Evolutionary conservation across 2,113 vertebrate species (phyloP), one percentile per base, ranked within the genome.

Genomic region (Brienomyrus brachyistius): DNA sequence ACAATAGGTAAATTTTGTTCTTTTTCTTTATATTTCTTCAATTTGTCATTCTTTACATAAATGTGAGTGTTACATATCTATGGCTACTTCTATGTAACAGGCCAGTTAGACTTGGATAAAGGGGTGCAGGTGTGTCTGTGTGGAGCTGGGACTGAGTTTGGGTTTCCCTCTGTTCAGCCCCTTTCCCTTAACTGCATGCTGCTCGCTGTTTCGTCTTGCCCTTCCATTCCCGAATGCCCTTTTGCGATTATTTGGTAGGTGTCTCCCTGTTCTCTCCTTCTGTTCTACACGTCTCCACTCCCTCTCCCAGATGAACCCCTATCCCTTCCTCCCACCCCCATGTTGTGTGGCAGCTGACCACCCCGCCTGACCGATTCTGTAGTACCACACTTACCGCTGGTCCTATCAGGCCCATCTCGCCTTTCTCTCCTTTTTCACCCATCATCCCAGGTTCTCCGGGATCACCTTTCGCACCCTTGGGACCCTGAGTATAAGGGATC

Each of bases 361-460:
- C n/a, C 62, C 62, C 11, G 62, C 62, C 66, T 74, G n/a, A 74
- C 66, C 35, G n/a, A 74, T 74, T 35, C 13, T 0, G n/a, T 74
- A 74, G 66, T 9, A 74, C 66, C 77, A 66, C 48, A 95, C 97
- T 0, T 94, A 99, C 98, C 92, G 96, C 91, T 43, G 96, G 96
- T 0, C 98, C 98, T 0, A 94, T 94, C 3, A 96, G 94, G 15
- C 98, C 98, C 96, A 96, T 97, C 91, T 96, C 95, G 87, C 96
- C 96, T 0, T 91, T 94, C 88, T 99, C 97, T 88, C 98, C 98
- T 93, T 97, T 99, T 91, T 95, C 96, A 86, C 97, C 98, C 0
- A 52, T 88, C 1, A 92, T 93, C 8, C 97, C 98, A 0, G 89
- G 11, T 5, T 93, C 95, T 91, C 98, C 98, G 4, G 90, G 92